Percentiles rank a stretch among this genome's conserved stretches.
Conservation (phyloP, 2,113 vertebrate genomes). For the Leptocoma aspasia region DNA sequence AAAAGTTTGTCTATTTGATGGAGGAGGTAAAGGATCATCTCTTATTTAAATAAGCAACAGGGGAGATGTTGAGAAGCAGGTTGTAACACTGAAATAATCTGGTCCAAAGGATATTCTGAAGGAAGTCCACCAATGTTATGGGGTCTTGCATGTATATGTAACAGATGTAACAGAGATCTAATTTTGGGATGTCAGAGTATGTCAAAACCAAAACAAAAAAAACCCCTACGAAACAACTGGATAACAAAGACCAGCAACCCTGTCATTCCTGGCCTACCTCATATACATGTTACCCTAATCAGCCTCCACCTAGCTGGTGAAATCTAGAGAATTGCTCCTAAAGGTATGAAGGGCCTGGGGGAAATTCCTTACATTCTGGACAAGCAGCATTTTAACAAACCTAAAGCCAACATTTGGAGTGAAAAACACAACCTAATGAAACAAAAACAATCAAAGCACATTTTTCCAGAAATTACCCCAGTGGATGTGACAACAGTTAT, state of each 20-base stretch:
- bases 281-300: neutral
- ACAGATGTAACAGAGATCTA: neutral
- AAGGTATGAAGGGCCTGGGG: neutral
- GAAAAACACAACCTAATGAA: neutral
- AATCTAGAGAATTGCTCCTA: neutral
- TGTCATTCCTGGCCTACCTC: neutral
- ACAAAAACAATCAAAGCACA: neutral
- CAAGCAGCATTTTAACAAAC: neutral
- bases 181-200: neutral
- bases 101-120: neutral
- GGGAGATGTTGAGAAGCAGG: neutral
- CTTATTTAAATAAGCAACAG: neutral
- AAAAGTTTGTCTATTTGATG: neutral
- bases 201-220: neutral
- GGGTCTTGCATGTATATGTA: neutral
- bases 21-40: neutral
- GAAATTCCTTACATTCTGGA: neutral
- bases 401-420: neutral
- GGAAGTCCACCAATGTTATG: neutral
- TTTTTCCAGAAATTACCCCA: neutral
- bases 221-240: neutral
- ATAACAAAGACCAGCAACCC: neutral
- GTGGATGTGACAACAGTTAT: neutral
- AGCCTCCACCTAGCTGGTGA: neutral
- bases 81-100: neutral